Percentiles rank a stretch among this genome's conserved stretches.
Conservation (phyloP, 2,113 vertebrate species). For the Tinamus guttatus region DNA sequence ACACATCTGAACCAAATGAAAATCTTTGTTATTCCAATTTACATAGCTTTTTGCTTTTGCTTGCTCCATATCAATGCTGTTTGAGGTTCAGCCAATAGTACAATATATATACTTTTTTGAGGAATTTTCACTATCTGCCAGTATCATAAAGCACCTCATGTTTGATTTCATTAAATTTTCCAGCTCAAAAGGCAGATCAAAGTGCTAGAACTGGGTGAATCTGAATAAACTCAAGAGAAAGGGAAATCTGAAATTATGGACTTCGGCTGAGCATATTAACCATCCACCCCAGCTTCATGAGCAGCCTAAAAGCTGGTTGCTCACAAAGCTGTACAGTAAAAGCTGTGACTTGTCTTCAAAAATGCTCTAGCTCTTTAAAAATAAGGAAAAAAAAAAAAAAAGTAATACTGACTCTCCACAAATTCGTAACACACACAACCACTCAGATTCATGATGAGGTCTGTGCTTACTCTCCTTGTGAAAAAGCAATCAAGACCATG, state of each 20-base stretch:
- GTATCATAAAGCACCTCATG: neutral
- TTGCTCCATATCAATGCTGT: neutral
- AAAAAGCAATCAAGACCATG: neutral
- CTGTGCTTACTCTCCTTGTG: neutral
- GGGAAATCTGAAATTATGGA: neutral
- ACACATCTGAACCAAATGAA: neutral
- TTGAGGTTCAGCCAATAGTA: neutral
- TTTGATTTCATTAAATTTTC: neutral
- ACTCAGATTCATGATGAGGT: neutral
- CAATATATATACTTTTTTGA: neutral
- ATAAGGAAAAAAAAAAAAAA: neutral
- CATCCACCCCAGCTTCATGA: neutral
- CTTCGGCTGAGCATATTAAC: neutral
- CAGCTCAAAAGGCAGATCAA: neutral
- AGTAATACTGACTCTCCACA: neutral
- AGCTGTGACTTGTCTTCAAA: neutral
- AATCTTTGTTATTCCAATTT: neutral
- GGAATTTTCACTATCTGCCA: neutral
- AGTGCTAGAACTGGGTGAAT: neutral
- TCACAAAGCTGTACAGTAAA: neutral
- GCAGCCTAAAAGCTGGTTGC: neutral
- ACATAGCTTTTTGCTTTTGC: neutral
- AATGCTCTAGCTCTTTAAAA: neutral
- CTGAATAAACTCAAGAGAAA: neutral
- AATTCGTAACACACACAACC: neutral